Base-by-base conservation (phyloP, 1,140 invertebrate genomes). In the Hylaeus anthracinus region DNA sequence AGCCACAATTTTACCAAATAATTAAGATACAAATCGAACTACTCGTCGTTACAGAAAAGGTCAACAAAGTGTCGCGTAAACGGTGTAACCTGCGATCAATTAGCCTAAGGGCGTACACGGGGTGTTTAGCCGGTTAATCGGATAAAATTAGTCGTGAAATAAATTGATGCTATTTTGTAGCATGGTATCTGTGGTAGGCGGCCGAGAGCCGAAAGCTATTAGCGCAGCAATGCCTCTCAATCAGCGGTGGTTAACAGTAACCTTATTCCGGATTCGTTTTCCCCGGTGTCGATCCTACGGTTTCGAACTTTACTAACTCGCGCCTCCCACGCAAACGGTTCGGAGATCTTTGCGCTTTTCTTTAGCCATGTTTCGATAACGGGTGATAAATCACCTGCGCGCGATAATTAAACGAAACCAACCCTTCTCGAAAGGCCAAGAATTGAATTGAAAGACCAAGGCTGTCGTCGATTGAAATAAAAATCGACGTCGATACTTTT, bases 101-200 rank as follows among this genome's bases (percentile, higher is more conserved):
- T 60, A 60, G 58, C 26, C 5, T 8, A 37, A 39, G 58, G 43
- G 43, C 51, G 51, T 9, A 51, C 43, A 45, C 43, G n/a, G n/a
- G 66, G 55, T 48, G 78, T 76, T 71, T 66, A 64, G 71, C 79
- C 61, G 75, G 61, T 72, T 88, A 88, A 87, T 80, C 82, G 84
- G 83, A 60, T 70, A 64, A 85, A 87, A 87, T 88, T 88, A 88
- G 84, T 84, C 60, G 85, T 83, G 84, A 88, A 85, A 86, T 88
- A 86, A 82, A 83, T 88, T 81, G 78, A 79, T 67, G 67, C 60
- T 73, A 56, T 80, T 83, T 79, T 83, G 60, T 60, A 83, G 72
- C 60, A 61, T 26, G 56, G 66, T 80, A 64, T n/a, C 15, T 61
- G 39, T 37, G 53, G 73, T 41, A 85, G 66, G 55, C 76, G 70